A percentile compares a stretch with the other conserved stretches of the same genome.
phyloP scores from a whole-genome alignment of 2,888 invertebrate genomes.

The Erebia palarica region DNA sequence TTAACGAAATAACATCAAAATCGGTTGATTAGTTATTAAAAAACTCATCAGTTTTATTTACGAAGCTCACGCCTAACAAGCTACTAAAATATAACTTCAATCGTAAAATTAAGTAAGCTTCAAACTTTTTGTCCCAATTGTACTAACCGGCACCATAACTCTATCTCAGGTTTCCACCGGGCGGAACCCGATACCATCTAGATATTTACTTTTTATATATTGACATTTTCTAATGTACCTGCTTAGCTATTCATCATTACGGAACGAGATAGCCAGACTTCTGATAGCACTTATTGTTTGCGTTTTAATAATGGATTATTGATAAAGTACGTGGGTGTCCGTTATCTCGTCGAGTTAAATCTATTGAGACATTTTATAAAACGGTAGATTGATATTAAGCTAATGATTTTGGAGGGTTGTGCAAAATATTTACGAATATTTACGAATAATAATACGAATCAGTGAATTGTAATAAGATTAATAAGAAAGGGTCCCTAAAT shows the following conservation, averaged over 20 bases:
- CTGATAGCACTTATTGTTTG: conserved; percentile 79
- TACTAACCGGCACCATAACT: conserved; percentile 42
- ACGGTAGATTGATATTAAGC: conserved; percentile 59
- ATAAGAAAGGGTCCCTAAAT: too few species aligned
- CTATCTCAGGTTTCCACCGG: conserved; percentile 59
- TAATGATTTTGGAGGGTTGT: conserved; percentile 56
- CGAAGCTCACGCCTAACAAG: not conserved
- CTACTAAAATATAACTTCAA: not conserved
- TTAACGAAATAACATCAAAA: too few species aligned
- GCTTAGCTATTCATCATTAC: conserved; percentile 71
- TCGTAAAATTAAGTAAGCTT: not conserved
- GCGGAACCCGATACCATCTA: conserved; percentile 57
- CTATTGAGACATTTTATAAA: conserved; percentile 63
- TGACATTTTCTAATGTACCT: conserved; percentile 79
- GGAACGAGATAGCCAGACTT: conserved; percentile 57
- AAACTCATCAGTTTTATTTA: too few species aligned
- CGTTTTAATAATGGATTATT: conserved; percentile 80
- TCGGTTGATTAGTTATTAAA: too few species aligned
- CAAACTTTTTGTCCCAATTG: conserved; percentile 30
- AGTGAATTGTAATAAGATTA: too few species aligned
- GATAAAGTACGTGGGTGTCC: conserved; percentile 81
- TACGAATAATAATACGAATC: too few species aligned
- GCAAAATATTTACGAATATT: conserved; percentile 43
- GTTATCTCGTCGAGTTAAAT: conserved; percentile 70
- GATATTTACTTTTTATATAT: conserved; percentile 80